phyloP scores from a whole-genome alignment of 2,888 invertebrate genomes.

The Dolichopus griseipennis region DNA sequence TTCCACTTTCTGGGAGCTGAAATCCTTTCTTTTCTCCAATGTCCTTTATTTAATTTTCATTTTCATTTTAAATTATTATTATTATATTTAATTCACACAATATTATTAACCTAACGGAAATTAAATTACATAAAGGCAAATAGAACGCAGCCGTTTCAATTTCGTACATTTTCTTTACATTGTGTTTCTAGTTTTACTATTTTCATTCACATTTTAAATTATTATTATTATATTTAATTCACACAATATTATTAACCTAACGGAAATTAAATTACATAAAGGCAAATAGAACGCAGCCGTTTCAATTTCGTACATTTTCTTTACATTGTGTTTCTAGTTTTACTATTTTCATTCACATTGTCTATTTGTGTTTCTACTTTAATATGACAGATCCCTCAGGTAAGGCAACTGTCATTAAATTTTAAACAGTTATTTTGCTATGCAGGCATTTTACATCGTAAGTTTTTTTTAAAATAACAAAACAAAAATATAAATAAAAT shows the following conservation, averaged over 20 bases:
- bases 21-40: no score
- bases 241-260: slow-evolving; percentile 5
- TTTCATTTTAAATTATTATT: background rate
- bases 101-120: slow-evolving; percentile 2
- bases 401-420: no score
- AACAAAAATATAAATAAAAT: no score
- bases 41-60: slow-evolving; percentile 6
- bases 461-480: no score
- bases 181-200: slow-evolving; percentile 7
- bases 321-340: slow-evolving; percentile 7
- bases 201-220: background rate
- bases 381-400: background rate
- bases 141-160: no score
- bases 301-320: slow-evolving; percentile 7
- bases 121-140: no score
- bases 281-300: no score
- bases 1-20: background rate
- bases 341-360: background rate
- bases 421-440: no score
- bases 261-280: no score
- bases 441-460: no score
- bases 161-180: slow-evolving; percentile 7
- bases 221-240: background rate
- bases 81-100: background rate
- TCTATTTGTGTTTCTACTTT: background rate